Conservation (phyloP, 1,140 invertebrate species). For the Scaptomyza graminum region DNA sequence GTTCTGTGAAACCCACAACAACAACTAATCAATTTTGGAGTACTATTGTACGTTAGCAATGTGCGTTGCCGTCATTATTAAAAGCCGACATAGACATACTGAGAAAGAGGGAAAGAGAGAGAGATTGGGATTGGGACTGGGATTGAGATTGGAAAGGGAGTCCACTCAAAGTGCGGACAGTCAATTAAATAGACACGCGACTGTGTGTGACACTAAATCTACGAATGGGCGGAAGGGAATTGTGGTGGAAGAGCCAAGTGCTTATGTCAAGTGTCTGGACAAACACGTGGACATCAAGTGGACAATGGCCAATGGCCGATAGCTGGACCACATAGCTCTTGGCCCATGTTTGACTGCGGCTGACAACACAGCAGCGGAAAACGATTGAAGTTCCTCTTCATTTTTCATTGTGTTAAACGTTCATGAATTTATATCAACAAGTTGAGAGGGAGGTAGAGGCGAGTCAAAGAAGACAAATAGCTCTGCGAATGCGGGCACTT, state of each 20-base stretch:
- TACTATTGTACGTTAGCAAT: constrained; percentile 23
- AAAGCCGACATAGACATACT: constrained; percentile 36
- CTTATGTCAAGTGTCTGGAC: constrained; percentile 79
- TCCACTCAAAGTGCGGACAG: constrained; percentile 67
- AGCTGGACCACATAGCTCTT: constrained; percentile 37
- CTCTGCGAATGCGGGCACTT: constrained; percentile 57
- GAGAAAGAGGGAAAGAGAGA: neutral
- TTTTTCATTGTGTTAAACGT: constrained; percentile 53
- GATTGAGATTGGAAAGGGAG: neutral
- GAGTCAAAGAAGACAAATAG: constrained; percentile 46
- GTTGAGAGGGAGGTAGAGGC: constrained; percentile 28
- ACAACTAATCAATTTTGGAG: constrained; percentile 72
- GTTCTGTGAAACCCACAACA: neutral
- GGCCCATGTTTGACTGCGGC: constrained; percentile 51
- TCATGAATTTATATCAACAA: constrained; percentile 81
- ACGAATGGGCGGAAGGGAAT: neutral
- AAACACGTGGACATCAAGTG: constrained; percentile 80
- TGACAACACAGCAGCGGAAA: constrained; percentile 62
- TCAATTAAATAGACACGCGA: constrained; percentile 80
- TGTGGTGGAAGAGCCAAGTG: constrained; percentile 47
- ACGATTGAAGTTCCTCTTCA: constrained; percentile 30
- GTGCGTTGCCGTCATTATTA: constrained; percentile 64
- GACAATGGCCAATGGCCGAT: constrained; percentile 14
- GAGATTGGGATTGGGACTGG: neutral
- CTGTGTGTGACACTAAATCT: constrained; percentile 73